Evolutionary conservation across 2,797 vertebrate species (phyloP), one percentile per base, ranked within the genome.

Genomic region (Carapus acus): DNA sequence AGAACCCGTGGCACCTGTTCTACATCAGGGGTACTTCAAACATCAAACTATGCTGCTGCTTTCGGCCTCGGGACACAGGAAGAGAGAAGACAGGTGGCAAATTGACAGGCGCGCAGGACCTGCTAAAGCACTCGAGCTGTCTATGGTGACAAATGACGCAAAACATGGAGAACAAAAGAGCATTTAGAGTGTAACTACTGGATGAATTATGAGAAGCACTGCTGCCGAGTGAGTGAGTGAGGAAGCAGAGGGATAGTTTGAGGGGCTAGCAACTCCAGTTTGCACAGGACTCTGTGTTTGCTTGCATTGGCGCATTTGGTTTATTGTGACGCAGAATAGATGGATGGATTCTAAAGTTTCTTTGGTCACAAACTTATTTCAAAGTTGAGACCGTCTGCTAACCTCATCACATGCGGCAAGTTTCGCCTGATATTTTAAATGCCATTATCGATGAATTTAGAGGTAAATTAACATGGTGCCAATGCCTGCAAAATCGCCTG

Each of bases 1-100:
- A 65, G 73, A 67, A 64, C 46, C n/a, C 39, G 1, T 37, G 23
- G 60, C 65, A 74, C 69, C 71, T 78, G 63, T 67, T 74, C 52
- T 74, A 36, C 72, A 77, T 74, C 69, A 71, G 49, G 23, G 40
- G 65, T 7, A 65, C 69, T 69, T 83, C 55, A 75, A 72, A 68
- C 55, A 40, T 37, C 34, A 62, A 13, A 65, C 24, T 27, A 9
- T 9, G 58, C 13, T 31, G 36, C 65, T 19, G 50, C 38, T 20
- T 49, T 43, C 8, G 62, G 51, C 49, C 46, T 54, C 38, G 41
- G 48, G 59, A 69, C 52, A 38, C 43, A 13, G 65, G 52, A 57
- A 58, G 57, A 62, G 36, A 49, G 48, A 15, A 67, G 45, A 65
- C 53, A 62, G 37, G 43, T 38, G 24, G 6, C 16, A 15, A 75